A percentile compares a stretch with the other conserved stretches of the same genome.
These are phyloP conservation scores for Mixornis gularis DNA, from an alignment of 2,113 vertebrate species.

Conservation along the genomic window DNA sequence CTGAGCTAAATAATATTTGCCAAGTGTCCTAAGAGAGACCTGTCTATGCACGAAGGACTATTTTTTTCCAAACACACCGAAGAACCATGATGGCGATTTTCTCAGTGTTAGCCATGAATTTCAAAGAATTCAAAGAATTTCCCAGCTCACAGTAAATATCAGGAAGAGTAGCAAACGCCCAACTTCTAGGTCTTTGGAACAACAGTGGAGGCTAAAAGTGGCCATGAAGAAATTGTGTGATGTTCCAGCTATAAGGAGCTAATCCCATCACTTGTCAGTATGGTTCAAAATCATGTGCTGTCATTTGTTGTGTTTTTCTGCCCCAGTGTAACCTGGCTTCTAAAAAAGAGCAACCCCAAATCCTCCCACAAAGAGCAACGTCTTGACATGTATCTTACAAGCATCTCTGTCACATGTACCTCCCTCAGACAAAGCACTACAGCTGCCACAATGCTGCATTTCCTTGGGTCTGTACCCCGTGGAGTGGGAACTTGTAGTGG, in stretches of 20 bases:
- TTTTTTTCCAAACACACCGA: neutral
- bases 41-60: neutral
- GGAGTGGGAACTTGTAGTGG: neutral
- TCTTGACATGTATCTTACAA: rapidly evolving
- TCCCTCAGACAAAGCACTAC: neutral
- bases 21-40: neutral
- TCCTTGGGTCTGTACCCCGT: neutral
- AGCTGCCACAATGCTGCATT: rapidly evolving
- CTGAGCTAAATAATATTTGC: neutral
- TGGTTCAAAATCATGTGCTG: neutral
- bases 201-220: neutral
- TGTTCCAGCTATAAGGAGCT: neutral
- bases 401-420: neutral
- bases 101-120: neutral
- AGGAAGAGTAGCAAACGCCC: neutral
- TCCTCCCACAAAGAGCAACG: neutral
- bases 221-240: neutral
- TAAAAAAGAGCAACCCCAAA: neutral
- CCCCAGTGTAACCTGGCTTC: rapidly evolving
- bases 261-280: neutral
- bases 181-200: neutral
- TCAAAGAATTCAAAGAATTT: too few relatives aligned
- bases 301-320: neutral
- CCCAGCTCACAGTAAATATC: neutral
- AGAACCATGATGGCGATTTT: neutral